phyloP scores from a whole-genome alignment of 2,888 invertebrate genomes.

The Pyrrhia umbra region DNA sequence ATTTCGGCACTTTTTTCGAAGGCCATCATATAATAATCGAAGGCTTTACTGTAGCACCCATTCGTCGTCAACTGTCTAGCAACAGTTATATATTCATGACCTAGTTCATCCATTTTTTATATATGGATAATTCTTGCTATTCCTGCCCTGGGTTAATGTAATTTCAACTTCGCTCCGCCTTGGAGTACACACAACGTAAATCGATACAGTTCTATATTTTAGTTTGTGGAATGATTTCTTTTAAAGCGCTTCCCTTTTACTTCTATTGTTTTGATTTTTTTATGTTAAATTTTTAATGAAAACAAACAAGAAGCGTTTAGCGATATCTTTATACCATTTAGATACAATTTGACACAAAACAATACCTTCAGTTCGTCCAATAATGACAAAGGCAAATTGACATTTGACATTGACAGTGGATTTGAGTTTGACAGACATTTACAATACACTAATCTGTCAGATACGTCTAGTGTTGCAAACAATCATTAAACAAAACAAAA shows the following conservation, averaged over 20 bases:
- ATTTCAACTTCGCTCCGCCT: background rate
- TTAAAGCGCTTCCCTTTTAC: background rate
- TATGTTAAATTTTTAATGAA: background rate
- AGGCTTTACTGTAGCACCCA: constrained; percentile 74
- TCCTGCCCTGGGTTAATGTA: background rate
- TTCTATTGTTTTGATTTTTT: background rate
- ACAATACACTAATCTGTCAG: too few species aligned
- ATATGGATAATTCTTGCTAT: background rate
- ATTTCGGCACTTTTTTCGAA: constrained; percentile 72
- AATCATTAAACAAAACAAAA: too few species aligned
- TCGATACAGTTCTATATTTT: background rate
- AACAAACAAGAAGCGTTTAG: background rate
- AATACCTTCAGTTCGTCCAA: background rate
- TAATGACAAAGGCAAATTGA: background rate
- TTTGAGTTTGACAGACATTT: background rate
- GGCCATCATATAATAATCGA: constrained; percentile 75
- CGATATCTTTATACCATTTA: background rate
- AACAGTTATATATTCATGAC: constrained; percentile 66
- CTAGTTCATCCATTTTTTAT: constrained; percentile 68
- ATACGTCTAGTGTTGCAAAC: background rate
- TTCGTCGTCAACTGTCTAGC: constrained; percentile 70
- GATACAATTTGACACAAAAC: background rate
- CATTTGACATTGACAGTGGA: background rate
- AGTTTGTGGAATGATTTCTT: background rate
- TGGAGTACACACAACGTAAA: background rate